phyloP scores from a whole-genome alignment of 1,140 invertebrate genomes.

The Dendroctonus ponderosae region DNA sequence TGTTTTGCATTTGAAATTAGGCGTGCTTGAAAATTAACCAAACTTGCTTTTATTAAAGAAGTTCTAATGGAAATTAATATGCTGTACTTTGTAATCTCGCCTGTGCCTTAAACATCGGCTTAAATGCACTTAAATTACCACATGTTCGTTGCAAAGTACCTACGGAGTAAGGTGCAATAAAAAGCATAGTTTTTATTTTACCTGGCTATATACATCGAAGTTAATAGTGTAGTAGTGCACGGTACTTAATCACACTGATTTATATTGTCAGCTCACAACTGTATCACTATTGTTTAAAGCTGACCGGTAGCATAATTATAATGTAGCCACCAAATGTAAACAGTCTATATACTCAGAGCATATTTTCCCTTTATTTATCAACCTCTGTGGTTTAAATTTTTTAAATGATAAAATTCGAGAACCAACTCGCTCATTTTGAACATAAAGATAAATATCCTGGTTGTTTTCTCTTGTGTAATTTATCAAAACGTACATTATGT shows the following conservation, averaged over 20 bases:
- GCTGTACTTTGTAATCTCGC: no score
- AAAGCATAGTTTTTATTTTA: constrained; percentile 6
- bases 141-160: constrained; percentile 4
- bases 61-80: no score
- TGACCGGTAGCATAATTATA: constrained; percentile 26
- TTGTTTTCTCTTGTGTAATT: no score
- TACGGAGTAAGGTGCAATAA: constrained; percentile 15
- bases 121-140: constrained; percentile 10
- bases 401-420: constrained; percentile 3
- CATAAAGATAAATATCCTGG: neutral
- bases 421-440: neutral
- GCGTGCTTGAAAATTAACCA: no score
- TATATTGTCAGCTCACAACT: constrained; percentile 22
- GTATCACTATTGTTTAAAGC: constrained; percentile 30
- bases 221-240: constrained; percentile 28
- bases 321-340: constrained; percentile 11
- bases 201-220: constrained; percentile 14
- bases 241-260: constrained; percentile 30
- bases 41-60: no score
- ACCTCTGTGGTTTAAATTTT: constrained; percentile 11
- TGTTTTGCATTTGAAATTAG: no score
- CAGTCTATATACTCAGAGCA: constrained; percentile 1
- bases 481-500: no score
- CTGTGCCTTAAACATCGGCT: no score
- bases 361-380: constrained; percentile 17